These are phyloP conservation scores for Pollimyrus isidori DNA, from an alignment of 2,113 vertebrate genomes.

Conservation along the genomic window DNA sequence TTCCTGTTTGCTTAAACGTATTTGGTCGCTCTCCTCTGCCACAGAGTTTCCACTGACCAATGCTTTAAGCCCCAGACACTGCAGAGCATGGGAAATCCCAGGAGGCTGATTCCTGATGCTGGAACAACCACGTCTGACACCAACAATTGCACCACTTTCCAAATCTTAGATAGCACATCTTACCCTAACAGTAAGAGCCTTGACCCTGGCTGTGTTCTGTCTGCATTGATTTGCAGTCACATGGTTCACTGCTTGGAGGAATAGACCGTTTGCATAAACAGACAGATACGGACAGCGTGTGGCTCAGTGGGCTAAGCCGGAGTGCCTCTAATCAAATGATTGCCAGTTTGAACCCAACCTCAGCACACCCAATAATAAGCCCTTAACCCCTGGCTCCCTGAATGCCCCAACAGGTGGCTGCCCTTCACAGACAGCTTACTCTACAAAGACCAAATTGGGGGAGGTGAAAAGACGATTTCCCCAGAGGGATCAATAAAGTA, in stretches of 20 bases:
- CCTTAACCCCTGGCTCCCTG: no score
- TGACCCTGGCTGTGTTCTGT: not conserved
- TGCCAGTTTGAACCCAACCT: no score
- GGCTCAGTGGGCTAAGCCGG: no score
- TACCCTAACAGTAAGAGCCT: not conserved
- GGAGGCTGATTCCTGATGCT: not conserved
- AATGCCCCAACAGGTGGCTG: no score
- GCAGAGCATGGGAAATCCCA: not conserved
- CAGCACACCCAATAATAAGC: no score
- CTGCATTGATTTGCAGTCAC: not conserved
- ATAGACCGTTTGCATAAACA: not conserved
- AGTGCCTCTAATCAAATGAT: no score
- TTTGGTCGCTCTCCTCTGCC: not conserved
- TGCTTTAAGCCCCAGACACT: not conserved
- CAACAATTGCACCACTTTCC: not conserved
- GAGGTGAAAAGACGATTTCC: no score
- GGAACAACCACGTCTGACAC: not conserved
- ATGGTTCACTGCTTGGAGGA: not conserved
- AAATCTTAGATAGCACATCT: not conserved
- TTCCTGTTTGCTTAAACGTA: not conserved
- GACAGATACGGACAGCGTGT: no score
- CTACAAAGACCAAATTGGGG: not conserved
- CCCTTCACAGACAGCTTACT: no score
- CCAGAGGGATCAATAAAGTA: no score
- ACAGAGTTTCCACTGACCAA: not conserved